Base-by-base conservation (phyloP, 2,113 vertebrate genomes). In the Prionailurus bengalensis region DNA sequence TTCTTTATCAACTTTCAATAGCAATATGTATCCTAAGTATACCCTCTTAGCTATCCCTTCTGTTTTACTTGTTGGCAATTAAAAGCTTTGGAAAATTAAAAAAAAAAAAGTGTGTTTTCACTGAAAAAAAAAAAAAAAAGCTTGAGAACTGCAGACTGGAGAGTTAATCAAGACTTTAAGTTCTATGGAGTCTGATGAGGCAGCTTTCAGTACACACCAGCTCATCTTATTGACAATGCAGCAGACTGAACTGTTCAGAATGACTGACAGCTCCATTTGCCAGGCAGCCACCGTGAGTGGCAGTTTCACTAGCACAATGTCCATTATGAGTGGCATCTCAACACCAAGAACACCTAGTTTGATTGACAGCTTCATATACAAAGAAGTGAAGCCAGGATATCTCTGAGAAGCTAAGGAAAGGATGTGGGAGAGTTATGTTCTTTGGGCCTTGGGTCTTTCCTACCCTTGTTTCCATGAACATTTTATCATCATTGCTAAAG, bases 221-320 rank as follows among this genome's bases (percentile, higher is more conserved):
- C 36, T 51, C 17, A 17, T 97, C 51, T 86, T 81, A 76, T 45
- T 96, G 95, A 97, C 83, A 61, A 29, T 45, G n/a, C 45, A 95
- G 80, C 90, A 98, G 94, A 97, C 66, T 89, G 76, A 97, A 96
- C 71, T 36, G 9, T 25, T 97, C 73, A 73, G 25, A 53, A 55
- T 97, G 91, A 97, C 48, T 97, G 97, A 97, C 97, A 95, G 95
- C 84, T 97, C 84, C 83, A 93, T 95, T 96, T 97, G 68, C 84
- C 51, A 81, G 86, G 79, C 82, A 94, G 87, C 87, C 36, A 68
- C n/a, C 33, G 6, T 95, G 95, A 98, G 78, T 97, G 97, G 80
- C 97, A 98, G 95, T 90, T 96, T 89, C 53, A 73, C 96, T 97
- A 94, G 93, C 74, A 70, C 66, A 10, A 4, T 55, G 84, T 92